Percentiles rank a stretch among this genome's conserved stretches.
Evolutionary conservation across 2,113 vertebrate species (phyloP).

Genomic region (Sisor rabdophorus): DNA sequence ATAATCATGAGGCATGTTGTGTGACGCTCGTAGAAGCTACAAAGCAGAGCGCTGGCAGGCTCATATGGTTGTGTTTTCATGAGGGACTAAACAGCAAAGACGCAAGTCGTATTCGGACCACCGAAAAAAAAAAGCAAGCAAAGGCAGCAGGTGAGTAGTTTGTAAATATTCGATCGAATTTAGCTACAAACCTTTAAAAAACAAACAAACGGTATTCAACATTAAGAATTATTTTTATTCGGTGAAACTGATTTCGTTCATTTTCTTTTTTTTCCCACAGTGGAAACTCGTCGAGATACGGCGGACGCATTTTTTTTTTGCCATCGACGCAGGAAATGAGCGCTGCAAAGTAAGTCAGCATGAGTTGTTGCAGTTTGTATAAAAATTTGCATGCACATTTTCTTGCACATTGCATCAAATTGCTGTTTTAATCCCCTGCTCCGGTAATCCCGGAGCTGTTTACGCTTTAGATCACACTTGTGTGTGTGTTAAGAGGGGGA

Average conservation of each 20-base stretch:
- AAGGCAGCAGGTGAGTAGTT: not conserved
- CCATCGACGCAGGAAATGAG: not conserved
- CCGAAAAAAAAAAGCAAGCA: not conserved
- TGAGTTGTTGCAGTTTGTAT: not conserved
- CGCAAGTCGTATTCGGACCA: not conserved
- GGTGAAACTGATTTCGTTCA: not conserved
- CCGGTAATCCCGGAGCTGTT: not conserved
- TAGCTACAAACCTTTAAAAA: not conserved
- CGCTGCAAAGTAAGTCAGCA: conserved; percentile 13
- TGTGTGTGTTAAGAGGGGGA: too few relatives aligned
- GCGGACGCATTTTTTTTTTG: not conserved
- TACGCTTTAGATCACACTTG: not conserved
- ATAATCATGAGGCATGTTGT: too few relatives aligned
- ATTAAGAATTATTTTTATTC: not conserved
- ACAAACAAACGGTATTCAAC: not conserved
- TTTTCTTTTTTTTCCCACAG: conserved; percentile 9
- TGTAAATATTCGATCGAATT: not conserved
- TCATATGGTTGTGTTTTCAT: not conserved
- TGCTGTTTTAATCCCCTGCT: not conserved
- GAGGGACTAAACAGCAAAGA: not conserved
- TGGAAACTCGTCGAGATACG: not conserved
- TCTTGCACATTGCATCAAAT: not conserved
- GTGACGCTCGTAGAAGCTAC: not conserved
- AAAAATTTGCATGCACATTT: fast-evolving
- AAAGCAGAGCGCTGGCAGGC: not conserved